These are phyloP conservation scores for Aleadryas rufinucha DNA, from an alignment of 2,113 vertebrate species.

Conservation along the genomic window DNA sequence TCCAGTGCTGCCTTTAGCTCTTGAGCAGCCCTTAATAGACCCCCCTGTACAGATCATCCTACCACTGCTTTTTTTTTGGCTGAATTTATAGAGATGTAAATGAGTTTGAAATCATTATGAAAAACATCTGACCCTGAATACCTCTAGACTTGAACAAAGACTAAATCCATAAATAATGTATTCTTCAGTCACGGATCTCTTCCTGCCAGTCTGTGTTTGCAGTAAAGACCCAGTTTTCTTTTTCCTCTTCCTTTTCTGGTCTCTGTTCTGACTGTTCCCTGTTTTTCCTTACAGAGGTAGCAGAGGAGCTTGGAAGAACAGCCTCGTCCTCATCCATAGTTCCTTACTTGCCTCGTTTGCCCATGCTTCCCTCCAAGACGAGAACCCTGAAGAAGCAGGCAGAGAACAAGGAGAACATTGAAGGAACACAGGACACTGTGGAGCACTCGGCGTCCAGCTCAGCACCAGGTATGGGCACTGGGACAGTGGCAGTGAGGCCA, in stretches of 20 bases:
- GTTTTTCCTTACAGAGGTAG: conserved; percentile 81
- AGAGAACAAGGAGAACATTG: conserved; percentile 98
- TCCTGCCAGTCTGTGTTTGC: neutral
- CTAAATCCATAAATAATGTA: neutral
- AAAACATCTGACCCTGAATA: neutral
- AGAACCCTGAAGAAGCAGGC: conserved; percentile 89
- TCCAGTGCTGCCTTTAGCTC: neutral
- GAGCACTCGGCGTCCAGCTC: conserved; percentile 74
- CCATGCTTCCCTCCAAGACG: conserved; percentile 91
- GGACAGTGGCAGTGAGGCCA: neutral
- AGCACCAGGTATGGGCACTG: conserved; percentile 67
- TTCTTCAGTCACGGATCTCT: neutral
- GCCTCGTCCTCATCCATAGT: conserved; percentile 83
- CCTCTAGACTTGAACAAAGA: neutral
- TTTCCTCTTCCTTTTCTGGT: neutral
- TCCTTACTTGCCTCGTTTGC: conserved; percentile 83
- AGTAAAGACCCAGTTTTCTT: neutral
- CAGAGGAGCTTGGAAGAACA: conserved; percentile 93
- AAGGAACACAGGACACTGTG: conserved; percentile 79
- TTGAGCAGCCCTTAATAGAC: neutral
- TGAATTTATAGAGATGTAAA: neutral
- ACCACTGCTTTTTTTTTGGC: neutral
- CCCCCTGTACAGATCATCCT: neutral
- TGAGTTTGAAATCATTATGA: neutral
- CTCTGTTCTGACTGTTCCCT: neutral